phyloP scores from a whole-genome alignment of 1,140 invertebrate species.

The Drosophila busckii region DNA sequence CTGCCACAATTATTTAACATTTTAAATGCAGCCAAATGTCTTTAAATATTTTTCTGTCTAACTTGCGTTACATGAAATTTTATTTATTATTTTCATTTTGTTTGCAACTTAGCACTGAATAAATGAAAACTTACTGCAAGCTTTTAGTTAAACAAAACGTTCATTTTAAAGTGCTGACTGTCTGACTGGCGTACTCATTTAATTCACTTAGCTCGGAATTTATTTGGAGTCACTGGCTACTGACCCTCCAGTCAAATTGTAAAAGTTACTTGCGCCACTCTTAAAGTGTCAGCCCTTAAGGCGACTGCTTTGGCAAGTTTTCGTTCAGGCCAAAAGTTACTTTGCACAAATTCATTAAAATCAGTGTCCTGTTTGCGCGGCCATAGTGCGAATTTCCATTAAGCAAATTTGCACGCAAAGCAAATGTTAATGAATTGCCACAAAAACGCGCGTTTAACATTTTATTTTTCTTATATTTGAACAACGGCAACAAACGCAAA shows the following conservation, averaged over 20 bases:
- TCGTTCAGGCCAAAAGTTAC: slow-evolving; percentile 22
- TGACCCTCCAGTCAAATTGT: slow-evolving; percentile 40
- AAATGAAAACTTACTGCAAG: slow-evolving; percentile 68
- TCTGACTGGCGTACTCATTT: slow-evolving; percentile 53
- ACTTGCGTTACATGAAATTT: no score
- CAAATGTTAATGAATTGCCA: slow-evolving; percentile 28
- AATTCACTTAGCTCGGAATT: slow-evolving; percentile 63
- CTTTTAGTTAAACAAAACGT: slow-evolving; percentile 32
- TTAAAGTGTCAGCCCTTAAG: slow-evolving; percentile 48
- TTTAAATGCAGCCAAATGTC: no score
- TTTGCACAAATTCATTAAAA: slow-evolving; percentile 44
- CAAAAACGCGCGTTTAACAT: slow-evolving; percentile 19
- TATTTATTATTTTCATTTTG: slow-evolving; percentile 57
- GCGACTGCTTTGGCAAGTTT: slow-evolving; percentile 5
- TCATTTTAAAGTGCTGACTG: slow-evolving; percentile 58
- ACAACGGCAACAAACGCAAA: neutral
- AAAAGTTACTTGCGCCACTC: slow-evolving; percentile 28
- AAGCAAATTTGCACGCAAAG: slow-evolving; percentile 23
- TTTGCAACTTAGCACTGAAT: slow-evolving; percentile 32
- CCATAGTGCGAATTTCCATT: slow-evolving; percentile 29
- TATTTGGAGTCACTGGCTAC: slow-evolving; percentile 36
- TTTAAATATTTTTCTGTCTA: no score
- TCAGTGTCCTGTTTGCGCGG: slow-evolving; percentile 1
- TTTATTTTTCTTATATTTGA: slow-evolving; percentile 1
- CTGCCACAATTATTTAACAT: no score